phyloP scores from a whole-genome alignment of 2,888 invertebrate species.

The Punctoribates punctum region DNA sequence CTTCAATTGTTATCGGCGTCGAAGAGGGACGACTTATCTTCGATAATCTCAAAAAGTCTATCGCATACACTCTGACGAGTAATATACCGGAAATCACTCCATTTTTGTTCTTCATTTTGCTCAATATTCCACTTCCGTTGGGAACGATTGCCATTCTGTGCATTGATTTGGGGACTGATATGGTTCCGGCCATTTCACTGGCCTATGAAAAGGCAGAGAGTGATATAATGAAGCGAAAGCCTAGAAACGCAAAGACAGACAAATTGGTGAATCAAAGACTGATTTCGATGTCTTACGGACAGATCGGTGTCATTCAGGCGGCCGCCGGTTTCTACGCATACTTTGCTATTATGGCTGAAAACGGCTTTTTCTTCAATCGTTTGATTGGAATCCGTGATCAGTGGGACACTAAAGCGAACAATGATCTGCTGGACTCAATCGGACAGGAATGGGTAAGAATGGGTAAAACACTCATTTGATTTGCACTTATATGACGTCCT shows the following conservation, averaged over 20 bases:
- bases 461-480: neutral
- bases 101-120: slow-evolving; percentile 92
- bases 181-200: slow-evolving; percentile 87
- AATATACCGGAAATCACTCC: slow-evolving; percentile 98
- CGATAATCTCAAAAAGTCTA: slow-evolving; percentile 96
- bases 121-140: slow-evolving; percentile 88
- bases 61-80: slow-evolving; percentile 92
- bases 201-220: slow-evolving; percentile 83
- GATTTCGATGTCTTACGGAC: slow-evolving; percentile 99
- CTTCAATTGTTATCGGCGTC: slow-evolving; percentile 58
- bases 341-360: slow-evolving; percentile 99
- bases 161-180: slow-evolving; percentile 98
- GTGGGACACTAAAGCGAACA: slow-evolving; percentile 98
- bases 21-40: slow-evolving; percentile 70
- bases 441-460: slow-evolving; percentile 85
- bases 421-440: slow-evolving; percentile 95
- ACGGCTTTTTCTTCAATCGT: slow-evolving; percentile 85
- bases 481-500: neutral
- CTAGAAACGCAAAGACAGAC: slow-evolving; percentile 81
- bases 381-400: slow-evolving; percentile 92
- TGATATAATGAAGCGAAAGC: slow-evolving; percentile 90
- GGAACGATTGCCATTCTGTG: slow-evolving; percentile 97
- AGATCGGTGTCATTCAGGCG: slow-evolving; percentile 63
- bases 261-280: slow-evolving; percentile 94
- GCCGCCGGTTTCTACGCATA: slow-evolving; percentile 72